Evolutionary conservation across 2,888 invertebrate species (phyloP), one percentile per base, ranked within the genome.

Genomic region (Hypercompe scribonia): DNA sequence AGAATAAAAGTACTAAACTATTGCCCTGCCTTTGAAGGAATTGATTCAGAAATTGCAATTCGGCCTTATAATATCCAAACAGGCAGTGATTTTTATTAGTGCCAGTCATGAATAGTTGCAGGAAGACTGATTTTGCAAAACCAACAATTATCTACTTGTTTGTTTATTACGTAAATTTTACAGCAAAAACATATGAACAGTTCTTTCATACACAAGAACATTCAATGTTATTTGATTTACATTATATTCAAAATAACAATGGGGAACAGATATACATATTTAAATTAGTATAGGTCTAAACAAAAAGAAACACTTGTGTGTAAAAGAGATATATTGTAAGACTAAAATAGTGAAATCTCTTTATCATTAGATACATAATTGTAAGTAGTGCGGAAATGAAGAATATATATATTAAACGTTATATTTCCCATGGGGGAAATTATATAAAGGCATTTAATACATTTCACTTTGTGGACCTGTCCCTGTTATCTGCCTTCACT

Each of bases 191-290:
- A 72, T 68, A 76, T 31, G 61, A 74, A 74, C 34, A 36, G 76
- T 76, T 75, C 71, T 83, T 86, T 86, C 84, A 80, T 79, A 83
- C 80, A 83, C 78, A 4, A 61, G 61, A 80, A 90, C 91, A 90
- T 86, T 87, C 88, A 89, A 87, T 87, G 88, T 88, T 89, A 54
- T 69, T 71, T 46, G 50, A 54, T 74, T 89, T 88, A 89, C 86
- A 80, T 79, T 81, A 84, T 80, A 84, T 84, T 83, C 82, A 85
- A 90, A 95, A 91, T 92, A 96, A 96, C 93, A 96, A 95, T 90
- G 93, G 96, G 96, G 96, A 96, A 90, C 96, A 96, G 92, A 95
- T 93, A 95, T 95, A 96, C 95, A 95, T 96, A 96, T 90, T 88
- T 94, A 94, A 95, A 91, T 94, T 95, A 95, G 94, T 92, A 93